Base-by-base conservation (phyloP, 2,797 vertebrate genomes). In the Aldrovandia affinis region DNA sequence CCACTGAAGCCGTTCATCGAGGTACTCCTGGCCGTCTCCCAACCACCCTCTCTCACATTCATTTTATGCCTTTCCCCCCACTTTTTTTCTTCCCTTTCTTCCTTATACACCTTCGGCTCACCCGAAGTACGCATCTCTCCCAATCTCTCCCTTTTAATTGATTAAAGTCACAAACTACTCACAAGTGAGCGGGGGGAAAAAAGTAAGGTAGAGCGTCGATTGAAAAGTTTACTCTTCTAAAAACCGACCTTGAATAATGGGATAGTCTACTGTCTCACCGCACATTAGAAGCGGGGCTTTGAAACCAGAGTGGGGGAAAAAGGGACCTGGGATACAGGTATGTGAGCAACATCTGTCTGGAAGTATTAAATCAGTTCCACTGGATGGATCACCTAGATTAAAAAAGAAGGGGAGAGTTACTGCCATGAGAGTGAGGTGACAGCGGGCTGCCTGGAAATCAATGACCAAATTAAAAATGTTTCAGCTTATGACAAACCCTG, bases 221-320 rank as follows among this genome's bases (percentile, higher is more conserved):
- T 39, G 42, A 78, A 79, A 84, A 65, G 57, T 65, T 42, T 80
- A 80, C 68, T 84, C 78, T 83, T 85, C 52, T 80, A 81, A 73
- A 82, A 86, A 73, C 78, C 81, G 82, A 86, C 87, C 86, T 86
- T 88, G 81, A 84, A 77, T 83, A 54, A 15, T 3, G n/a, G 55
- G 20, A 30, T 30, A 39, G 30, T n/a, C 59, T 28, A 42, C 39
- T 20, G 39, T 3, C 28, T 47, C 42, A n/a, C 59, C 10, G 50
- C 50, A 39, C 47, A 52, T 79, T 65, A 65, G 36, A 14, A 18
- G 57, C 25, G 20, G 20, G 42, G 54, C 44, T 65, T 73, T 78
- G 39, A 80, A 84, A 22, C 50, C 1, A 9, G 28, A 20, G 55
- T 65, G 75, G 18, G 28, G 61, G 22, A 82, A 52, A 18, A 70